Evolutionary conservation across 2,113 vertebrate species (phyloP).

Genomic region (Podilymbus podiceps): DNA sequence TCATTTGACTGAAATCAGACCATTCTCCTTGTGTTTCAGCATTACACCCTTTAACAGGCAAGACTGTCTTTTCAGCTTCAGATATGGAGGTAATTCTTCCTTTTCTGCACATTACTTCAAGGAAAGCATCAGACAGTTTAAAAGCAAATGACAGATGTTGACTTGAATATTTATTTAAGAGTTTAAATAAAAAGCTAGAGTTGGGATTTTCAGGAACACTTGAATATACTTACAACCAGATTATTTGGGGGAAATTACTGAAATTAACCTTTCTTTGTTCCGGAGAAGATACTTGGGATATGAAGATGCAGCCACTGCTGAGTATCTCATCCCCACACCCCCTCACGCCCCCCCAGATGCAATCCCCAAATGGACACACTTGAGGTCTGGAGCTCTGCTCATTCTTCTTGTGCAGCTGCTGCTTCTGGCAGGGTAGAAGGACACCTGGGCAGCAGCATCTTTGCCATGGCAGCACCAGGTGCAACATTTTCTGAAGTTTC

Average conservation of each 20-base stretch:
- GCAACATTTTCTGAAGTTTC: background rate
- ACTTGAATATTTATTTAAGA: background rate
- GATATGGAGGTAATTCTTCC: background rate
- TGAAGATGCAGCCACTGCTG: background rate
- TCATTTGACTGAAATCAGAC: constrained; percentile 6
- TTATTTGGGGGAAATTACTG: background rate
- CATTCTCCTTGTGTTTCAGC: background rate
- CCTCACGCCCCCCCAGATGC: accelerated
- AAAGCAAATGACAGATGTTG: background rate
- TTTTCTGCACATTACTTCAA: background rate
- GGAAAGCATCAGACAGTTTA: background rate
- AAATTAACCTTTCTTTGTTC: background rate
- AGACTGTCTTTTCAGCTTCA: background rate
- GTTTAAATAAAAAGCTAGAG: background rate
- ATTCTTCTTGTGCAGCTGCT: background rate
- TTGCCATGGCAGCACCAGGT: accelerated
- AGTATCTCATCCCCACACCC: background rate
- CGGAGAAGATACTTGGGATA: background rate
- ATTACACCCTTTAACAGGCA: background rate
- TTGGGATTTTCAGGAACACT: background rate
- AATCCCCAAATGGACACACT: background rate
- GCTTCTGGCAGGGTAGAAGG: background rate
- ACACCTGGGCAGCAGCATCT: background rate
- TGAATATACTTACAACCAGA: background rate
- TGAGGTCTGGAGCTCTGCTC: background rate